Percentiles rank a stretch among this genome's conserved stretches.
Evolutionary conservation across 2,797 vertebrate genomes (phyloP).

Genomic region (Smutsia temminckii): DNA sequence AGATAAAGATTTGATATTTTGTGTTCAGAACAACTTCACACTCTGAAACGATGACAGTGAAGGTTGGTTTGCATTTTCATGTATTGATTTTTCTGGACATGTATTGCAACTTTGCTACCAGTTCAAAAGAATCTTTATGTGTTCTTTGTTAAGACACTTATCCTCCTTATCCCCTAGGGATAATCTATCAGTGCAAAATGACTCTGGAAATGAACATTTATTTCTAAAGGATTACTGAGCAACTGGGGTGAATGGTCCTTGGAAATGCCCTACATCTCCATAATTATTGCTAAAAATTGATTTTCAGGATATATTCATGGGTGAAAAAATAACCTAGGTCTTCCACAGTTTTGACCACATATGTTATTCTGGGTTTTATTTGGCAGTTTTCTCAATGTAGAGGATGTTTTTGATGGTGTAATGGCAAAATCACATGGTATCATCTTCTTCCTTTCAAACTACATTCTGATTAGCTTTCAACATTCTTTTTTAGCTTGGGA

Average conservation of each 20-base stretch:
- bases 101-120: neutral
- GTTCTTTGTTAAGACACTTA: slow-evolving; percentile 42
- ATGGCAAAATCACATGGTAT: slow-evolving; percentile 11
- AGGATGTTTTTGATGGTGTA: neutral
- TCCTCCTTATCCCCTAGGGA: neutral
- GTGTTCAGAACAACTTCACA: neutral
- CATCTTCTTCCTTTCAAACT: slow-evolving; percentile 19
- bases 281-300: neutral
- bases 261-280: neutral
- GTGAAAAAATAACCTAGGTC: neutral
- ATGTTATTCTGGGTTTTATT: neutral
- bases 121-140: slow-evolving; percentile 28
- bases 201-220: slow-evolving; percentile 24
- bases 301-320: neutral
- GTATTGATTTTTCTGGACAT: neutral
- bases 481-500: neutral
- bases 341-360: neutral
- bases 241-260: neutral
- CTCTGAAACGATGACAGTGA: neutral
- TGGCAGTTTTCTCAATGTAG: neutral
- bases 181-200: slow-evolving; percentile 19
- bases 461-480: slow-evolving; percentile 14
- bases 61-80: neutral
- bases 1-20: neutral
- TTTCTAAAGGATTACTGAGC: slow-evolving; percentile 49